Percentiles rank a stretch among this genome's conserved stretches.
Evolutionary conservation across 1,140 invertebrate genomes (phyloP).

Genomic region (Lasioglossum baleicum): DNA sequence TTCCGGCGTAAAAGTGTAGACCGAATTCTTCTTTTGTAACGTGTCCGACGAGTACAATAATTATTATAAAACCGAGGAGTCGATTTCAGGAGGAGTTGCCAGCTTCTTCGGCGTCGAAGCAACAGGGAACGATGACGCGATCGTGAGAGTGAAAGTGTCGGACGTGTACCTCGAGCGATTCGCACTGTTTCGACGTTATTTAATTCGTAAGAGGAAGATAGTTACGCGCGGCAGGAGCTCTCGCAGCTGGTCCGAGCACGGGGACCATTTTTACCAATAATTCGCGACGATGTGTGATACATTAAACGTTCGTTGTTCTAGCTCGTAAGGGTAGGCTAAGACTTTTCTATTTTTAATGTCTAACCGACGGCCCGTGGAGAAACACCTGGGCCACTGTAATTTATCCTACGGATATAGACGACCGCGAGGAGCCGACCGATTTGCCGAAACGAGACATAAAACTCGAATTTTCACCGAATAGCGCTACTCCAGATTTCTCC

Average conservation of each 20-base stretch:
- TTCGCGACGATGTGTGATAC: conserved; percentile 23
- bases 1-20: not conserved
- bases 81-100: not conserved
- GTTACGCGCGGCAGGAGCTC: not conserved
- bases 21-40: not conserved
- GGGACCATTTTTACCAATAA: conserved; percentile 24
- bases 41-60: not conserved
- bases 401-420: conserved; percentile 4
- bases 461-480: not conserved
- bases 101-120: not conserved
- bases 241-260: not conserved
- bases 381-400: not conserved
- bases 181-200: not conserved
- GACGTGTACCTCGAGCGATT: not conserved
- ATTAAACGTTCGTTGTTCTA: conserved; percentile 11
- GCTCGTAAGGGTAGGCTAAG: not conserved
- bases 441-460: conserved; percentile 23
- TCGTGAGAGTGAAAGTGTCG: not conserved
- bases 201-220: not conserved
- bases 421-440: not conserved
- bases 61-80: not conserved
- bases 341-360: not conserved
- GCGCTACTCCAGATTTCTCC: too few species aligned
- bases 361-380: not conserved
- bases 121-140: not conserved